Percentiles rank a stretch among this genome's conserved stretches.
phyloP scores from a whole-genome alignment of 2,113 vertebrate genomes.

The Camelus dromedarius region DNA sequence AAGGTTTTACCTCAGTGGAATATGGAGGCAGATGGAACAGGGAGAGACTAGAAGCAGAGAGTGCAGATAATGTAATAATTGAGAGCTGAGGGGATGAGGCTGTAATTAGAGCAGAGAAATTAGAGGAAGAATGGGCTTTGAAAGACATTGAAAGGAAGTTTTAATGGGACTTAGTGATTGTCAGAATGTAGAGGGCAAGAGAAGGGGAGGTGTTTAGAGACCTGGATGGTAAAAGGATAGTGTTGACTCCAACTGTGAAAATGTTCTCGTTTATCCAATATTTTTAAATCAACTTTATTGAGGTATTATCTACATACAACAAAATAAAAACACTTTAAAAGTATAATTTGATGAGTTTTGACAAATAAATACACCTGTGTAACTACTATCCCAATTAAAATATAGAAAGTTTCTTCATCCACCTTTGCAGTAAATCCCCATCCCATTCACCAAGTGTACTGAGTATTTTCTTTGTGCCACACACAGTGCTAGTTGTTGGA shows the following conservation, averaged over 20 bases:
- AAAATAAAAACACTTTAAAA: constrained; percentile 18
- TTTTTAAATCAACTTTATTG: constrained; percentile 50
- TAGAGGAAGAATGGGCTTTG: neutral
- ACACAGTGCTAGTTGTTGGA: neutral
- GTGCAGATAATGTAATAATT: neutral
- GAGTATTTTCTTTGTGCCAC: neutral
- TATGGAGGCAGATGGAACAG: neutral
- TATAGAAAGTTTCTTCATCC: neutral
- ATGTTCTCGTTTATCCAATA: neutral
- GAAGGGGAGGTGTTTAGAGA: neutral
- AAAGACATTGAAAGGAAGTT: neutral
- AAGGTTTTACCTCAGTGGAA: constrained; percentile 19
- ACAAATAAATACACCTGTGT: constrained; percentile 22
- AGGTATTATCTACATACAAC: neutral
- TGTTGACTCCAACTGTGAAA: neutral
- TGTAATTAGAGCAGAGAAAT: neutral
- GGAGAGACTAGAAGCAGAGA: neutral
- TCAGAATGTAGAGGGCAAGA: constrained; percentile 11
- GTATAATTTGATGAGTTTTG: neutral
- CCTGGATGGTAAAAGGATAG: neutral
- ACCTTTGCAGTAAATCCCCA: neutral
- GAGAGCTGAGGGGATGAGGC: neutral
- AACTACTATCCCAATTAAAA: constrained; percentile 1
- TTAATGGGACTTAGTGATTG: neutral
- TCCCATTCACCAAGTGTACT: neutral